These are phyloP conservation scores for Gonocerus acuteangulatus DNA, from an alignment of 2,888 invertebrate genomes.

Conservation along the genomic window DNA sequence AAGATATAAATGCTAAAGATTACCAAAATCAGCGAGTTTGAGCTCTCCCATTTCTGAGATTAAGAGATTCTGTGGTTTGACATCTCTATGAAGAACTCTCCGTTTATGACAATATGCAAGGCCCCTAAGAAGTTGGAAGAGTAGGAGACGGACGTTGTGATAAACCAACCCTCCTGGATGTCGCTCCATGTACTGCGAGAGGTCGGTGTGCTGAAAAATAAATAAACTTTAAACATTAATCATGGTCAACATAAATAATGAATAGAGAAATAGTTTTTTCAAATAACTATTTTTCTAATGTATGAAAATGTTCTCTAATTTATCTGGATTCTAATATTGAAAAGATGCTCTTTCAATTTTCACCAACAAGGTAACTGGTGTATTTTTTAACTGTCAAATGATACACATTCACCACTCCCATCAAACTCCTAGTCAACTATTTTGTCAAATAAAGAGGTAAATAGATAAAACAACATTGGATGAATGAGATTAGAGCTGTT, in stretches of 20 bases:
- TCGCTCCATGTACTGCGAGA: conserved; percentile 97
- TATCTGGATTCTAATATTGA: no score
- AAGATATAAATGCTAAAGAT: no score
- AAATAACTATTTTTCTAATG: background rate
- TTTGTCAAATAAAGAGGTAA: no score
- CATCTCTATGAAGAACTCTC: conserved; percentile 91
- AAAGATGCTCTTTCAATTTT: no score
- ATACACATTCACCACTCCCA: no score
- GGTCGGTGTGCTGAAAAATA: conserved; percentile 78
- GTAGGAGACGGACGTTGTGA: conserved; percentile 87
- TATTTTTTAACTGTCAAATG: no score
- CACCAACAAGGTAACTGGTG: no score
- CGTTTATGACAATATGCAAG: conserved; percentile 93
- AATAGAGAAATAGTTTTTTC: no score
- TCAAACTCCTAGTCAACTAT: no score
- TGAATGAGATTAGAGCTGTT: no score
- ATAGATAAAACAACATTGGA: no score
- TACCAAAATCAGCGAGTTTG: conserved; percentile 91
- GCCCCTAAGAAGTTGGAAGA: conserved; percentile 94
- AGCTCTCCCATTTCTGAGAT: conserved; percentile 95
- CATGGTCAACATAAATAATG: conserved; percentile 29
- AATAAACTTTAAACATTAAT: conserved; percentile 15
- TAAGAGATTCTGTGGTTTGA: conserved; percentile 96
- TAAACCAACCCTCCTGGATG: conserved; percentile 90
- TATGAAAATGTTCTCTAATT: no score